Evolutionary conservation across 2,113 vertebrate genomes (phyloP).

Genomic region (Pituophis catenifer): DNA sequence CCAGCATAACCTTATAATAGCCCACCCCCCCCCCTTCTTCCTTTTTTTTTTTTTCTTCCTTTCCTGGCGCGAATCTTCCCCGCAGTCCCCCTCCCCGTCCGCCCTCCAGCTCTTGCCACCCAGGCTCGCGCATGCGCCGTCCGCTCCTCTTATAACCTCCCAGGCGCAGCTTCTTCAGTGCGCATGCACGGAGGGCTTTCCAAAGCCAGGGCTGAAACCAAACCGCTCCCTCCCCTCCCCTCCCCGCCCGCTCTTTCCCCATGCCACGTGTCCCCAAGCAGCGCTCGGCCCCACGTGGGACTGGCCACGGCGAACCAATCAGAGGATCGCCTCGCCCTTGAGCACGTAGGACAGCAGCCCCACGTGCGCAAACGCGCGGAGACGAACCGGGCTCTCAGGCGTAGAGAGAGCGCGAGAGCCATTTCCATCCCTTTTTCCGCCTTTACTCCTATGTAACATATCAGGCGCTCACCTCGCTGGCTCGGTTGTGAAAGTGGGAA

Average conservation of each 20-base stretch:
- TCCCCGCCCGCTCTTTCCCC: neutral
- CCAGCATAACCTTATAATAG: neutral
- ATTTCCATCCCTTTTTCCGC: neutral
- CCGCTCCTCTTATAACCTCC: neutral
- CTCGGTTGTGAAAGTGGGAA: neutral
- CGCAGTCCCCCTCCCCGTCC: neutral
- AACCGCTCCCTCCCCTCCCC: neutral
- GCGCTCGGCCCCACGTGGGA: slow-evolving; percentile 28
- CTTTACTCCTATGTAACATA: neutral
- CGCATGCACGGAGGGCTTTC: slow-evolving; percentile 5
- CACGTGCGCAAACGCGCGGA: slow-evolving; percentile 12
- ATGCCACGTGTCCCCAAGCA: slow-evolving; percentile 54
- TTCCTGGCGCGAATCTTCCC: slow-evolving; percentile 25
- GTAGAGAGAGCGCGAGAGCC: no score
- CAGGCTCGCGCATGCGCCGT: neutral
- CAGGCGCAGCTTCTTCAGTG: neutral
- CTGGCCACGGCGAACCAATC: neutral
- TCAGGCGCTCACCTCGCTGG: neutral
- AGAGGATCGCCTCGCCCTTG: slow-evolving; percentile 1
- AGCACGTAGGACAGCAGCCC: slow-evolving; percentile 33
- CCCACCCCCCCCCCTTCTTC: neutral
- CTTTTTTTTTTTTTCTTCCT: neutral
- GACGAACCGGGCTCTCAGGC: neutral
- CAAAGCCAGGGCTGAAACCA: neutral
- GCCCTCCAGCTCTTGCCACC: neutral